Percentiles rank a stretch among this genome's conserved stretches.
phyloP scores from a whole-genome alignment of 2,113 vertebrate species.

The Platysternon megacephalum region DNA sequence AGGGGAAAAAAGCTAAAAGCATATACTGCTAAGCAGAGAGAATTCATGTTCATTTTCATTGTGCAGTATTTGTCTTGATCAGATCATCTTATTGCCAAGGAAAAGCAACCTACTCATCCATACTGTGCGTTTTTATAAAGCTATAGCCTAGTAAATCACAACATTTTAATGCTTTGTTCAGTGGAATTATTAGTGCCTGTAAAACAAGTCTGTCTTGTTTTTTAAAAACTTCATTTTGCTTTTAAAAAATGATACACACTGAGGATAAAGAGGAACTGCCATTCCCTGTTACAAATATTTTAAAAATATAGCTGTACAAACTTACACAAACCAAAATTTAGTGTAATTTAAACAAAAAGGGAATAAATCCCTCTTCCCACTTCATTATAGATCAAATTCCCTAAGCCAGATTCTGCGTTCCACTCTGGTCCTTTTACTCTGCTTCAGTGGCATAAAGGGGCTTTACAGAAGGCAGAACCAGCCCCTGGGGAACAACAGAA shows the following conservation, averaged over 20 bases:
- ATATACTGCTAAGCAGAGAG: background rate
- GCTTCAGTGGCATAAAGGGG: background rate
- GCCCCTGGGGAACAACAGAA: background rate
- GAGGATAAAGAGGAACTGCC: slow-evolving; percentile 6
- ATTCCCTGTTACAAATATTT: background rate
- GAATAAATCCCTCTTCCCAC: slow-evolving; percentile 1
- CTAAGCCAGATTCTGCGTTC: background rate
- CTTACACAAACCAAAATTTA: background rate
- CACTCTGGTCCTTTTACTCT: slow-evolving; percentile 1
- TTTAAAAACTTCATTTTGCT: slow-evolving; percentile 34
- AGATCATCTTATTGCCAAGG: slow-evolving; percentile 1
- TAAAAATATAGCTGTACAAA: background rate
- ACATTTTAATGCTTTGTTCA: slow-evolving; percentile 11
- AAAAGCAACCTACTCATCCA: background rate
- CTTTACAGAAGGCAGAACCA: background rate
- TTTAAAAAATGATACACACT: background rate
- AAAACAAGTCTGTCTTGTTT: slow-evolving; percentile 17
- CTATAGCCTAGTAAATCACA: slow-evolving; percentile 30
- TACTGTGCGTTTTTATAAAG: background rate
- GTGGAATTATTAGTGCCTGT: background rate
- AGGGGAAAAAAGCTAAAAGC: background rate
- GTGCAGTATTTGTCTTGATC: slow-evolving; percentile 1
- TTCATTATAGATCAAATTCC: background rate
- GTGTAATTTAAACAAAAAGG: background rate
- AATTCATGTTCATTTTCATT: slow-evolving; percentile 30